Base-by-base conservation (phyloP, 1,140 invertebrate species). In the Bombus confusus region DNA sequence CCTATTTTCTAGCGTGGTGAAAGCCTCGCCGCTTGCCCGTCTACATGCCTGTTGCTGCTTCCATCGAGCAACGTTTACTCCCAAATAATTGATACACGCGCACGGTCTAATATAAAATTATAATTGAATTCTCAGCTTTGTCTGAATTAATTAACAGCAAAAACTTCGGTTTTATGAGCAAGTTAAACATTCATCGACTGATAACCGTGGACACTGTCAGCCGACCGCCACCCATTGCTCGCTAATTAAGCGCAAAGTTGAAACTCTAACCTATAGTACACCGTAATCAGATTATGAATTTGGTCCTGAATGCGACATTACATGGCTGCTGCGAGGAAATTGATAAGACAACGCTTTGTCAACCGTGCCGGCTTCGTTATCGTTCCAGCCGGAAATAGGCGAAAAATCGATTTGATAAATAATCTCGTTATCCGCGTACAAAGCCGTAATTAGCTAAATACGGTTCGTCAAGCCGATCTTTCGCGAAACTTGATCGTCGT, bases 161-260 rank as follows among this genome's bases (percentile, higher is more conserved):
- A 80, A 85, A 85, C 52, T 85, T 85, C 18, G 28, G 57, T 85
- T 80, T 52, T 15, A 22, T n/a, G 69, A 25, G 9, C 52, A 62
- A 79, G 75, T 47, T 79, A 84, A 84, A 84, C 82, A 78, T 57
- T 74, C 31, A n/a, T 12, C 47, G 22, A 66, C 37, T 73, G 79
- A 73, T 41, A 62, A 37, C 68, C 39, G 43, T n/a, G 69, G 52
- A 74, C 73, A 37, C 47, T 52, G 57, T 5, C 31, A 41, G 52
- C n/a, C 64, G 22, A 47, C 39, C n/a, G 34, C 34, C 75, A 13
- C 3, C 34, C 66, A 79, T 84, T 52, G 83, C 39, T 59, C 57
- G 66, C 68, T 84, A 84, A 84, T 84, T 84, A 84, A 84, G 83
- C 83, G 76, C 76, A 79, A 84, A 84, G 83, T 84, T 84, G 83